Base-by-base conservation (phyloP, 2,888 invertebrate species). In the Sinelater perroti region DNA sequence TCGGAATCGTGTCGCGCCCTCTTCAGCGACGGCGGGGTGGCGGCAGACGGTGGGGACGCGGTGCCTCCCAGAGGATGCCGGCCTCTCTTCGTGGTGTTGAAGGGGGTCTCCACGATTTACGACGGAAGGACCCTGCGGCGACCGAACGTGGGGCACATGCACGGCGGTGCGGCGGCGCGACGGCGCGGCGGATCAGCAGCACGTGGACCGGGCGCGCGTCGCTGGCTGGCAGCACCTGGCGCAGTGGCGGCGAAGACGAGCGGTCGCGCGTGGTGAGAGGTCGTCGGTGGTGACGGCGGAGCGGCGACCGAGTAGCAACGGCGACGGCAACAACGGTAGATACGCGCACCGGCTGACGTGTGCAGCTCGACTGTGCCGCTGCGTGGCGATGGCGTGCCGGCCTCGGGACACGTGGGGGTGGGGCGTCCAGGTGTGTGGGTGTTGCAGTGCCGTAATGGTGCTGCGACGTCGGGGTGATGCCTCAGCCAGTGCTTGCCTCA, bases 371-470 rank as follows among this genome's bases (percentile, higher is more conserved):
- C 73, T 72, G 72, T 65, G 60, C 26, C 49, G 57, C 52, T 59
- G 60, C 58, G 60, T 54, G 56, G 36, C 66, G n/a, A 58, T 54
- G 56, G 80, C 66, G 80, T 77, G 72, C 80, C 64, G 67, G 70
- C 80, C 69, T 70, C 72, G 68, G 70, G 70, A 70, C 71, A 71
- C 73, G 75, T 75, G 82, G 78, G 79, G 83, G 82, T 78, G 83
- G 84, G 73, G 78, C 84, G 83, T 78, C 82, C 82, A 82, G 84
- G 84, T 73, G 84, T 82, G 81, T 84, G 82, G 79, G 81, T 82
- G 79, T 71, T 67, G 71, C 71, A 70, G 69, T 70, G 68, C 67
- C 67, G 67, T 70, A 63, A 52, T 53, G 33, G 71, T 81, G 81
- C 79, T 81, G 83, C 75, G 83, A 81, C 80, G 82, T 82, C 79